Evolutionary conservation across 2,888 invertebrate genomes (phyloP), one percentile per base, ranked within the genome.

Genomic region (Protodeltote pygarga): DNA sequence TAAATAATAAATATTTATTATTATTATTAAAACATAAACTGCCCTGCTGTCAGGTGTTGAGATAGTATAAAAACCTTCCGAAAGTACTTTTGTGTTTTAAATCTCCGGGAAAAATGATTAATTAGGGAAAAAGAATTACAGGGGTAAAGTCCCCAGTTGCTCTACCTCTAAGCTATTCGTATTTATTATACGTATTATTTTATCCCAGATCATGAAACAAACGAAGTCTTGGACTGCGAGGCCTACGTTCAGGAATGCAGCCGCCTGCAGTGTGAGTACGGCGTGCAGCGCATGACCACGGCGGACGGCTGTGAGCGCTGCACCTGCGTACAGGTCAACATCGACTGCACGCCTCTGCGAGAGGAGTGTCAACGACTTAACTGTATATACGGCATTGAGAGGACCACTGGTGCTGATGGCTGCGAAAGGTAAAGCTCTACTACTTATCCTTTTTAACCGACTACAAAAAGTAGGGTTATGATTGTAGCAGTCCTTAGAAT

Each of bases 331-430:
- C 65, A 48, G 5, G 60, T 66, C n/a, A 70, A 73, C 34, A 87
- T 90, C 51, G 87, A 89, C 60, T 96, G 96, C 74, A 89, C 87
- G 34, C 87, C 80, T 35, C 93, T 93, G 39, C 85, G 83, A 28
- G 89, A 92, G 21, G 94, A 95, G 65, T 97, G 97, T 77, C 85
- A 83, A 0, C 82, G 79, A 0, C 80, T 95, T 10, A 93, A 92
- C 16, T 97, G 97, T 78, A 93, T 93, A 0, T 96, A 95, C 75
- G 97, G 96, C 6, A 84, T 95, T 5, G 94, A 94, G 51, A 93
- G 50, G 27, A 55, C 13, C 15, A 21, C 21, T 5, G 82, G 68
- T 1, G 20, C 50, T 5, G 80, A 87, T 11, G 85, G 86, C 21
- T 88, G 88, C 44, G 74, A 77, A 20, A 81, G 82, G 87, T 87